Percentiles rank a stretch among this genome's conserved stretches.
phyloP scores from a whole-genome alignment of 92 coral and sea anemone genomes.

The Paramuricea clavata region DNA sequence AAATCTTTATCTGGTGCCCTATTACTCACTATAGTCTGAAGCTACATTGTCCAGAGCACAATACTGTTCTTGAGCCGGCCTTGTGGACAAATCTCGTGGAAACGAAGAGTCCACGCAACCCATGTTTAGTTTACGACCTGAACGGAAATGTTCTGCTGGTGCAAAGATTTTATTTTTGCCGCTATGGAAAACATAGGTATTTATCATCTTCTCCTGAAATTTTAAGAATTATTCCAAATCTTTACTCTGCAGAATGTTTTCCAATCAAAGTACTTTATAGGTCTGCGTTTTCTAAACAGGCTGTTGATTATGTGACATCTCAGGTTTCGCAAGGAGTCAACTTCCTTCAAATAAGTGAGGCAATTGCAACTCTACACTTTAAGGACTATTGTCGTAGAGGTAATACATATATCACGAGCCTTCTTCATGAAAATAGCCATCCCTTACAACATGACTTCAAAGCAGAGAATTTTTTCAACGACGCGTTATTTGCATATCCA shows the following conservation, averaged over 20 bases:
- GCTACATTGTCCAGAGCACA: slow-evolving; percentile 49
- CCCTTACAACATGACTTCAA: slow-evolving; percentile 8
- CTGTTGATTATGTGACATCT: slow-evolving; percentile 26
- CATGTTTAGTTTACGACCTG: slow-evolving; percentile 55
- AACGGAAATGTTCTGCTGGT: slow-evolving; percentile 60
- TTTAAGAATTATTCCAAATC: not conserved
- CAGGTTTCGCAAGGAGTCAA: slow-evolving; percentile 59
- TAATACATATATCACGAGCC: slow-evolving; percentile 37
- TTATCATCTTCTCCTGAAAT: slow-evolving; percentile 33
- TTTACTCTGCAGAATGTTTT: too few species aligned
- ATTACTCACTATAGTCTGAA: slow-evolving; percentile 26
- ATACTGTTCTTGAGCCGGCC: not conserved
- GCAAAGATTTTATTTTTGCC: slow-evolving; percentile 52
- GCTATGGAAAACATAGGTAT: slow-evolving; percentile 21
- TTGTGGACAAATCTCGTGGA: slow-evolving; percentile 16
- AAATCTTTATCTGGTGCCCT: slow-evolving; percentile 68
- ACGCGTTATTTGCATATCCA: slow-evolving; percentile 41
- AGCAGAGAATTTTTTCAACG: slow-evolving; percentile 27
- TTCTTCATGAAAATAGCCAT: not conserved
- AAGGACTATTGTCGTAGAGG: slow-evolving; percentile 38
- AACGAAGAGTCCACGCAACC: slow-evolving; percentile 36
- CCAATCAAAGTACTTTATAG: slow-evolving; percentile 45
- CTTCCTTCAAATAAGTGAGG: slow-evolving; percentile 61
- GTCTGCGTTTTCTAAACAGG: slow-evolving; percentile 50
- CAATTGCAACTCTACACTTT: slow-evolving; percentile 48